Percentiles rank a stretch among this genome's conserved stretches.
Conservation (phyloP, 1,140 invertebrate species). For the Drosophila repleta region DNA sequence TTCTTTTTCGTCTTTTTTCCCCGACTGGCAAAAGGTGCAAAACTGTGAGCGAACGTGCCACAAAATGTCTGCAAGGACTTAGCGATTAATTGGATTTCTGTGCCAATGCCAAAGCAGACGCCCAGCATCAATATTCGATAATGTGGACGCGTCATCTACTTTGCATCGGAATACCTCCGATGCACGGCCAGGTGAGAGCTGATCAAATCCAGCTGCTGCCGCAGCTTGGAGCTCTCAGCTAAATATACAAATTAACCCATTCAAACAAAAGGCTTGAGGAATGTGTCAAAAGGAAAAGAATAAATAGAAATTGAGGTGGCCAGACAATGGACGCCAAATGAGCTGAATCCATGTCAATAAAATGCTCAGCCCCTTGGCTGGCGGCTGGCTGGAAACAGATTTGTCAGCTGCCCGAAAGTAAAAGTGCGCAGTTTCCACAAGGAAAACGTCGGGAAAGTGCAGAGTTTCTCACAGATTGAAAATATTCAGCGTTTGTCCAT, state of each 20-base stretch:
- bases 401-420: conserved; percentile 54
- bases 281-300: conserved; percentile 54
- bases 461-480: conserved; percentile 66
- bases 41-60: conserved; percentile 63
- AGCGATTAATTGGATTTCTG: conserved; percentile 75
- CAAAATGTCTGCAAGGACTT: conserved; percentile 63
- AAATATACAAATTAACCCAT: conserved; percentile 81
- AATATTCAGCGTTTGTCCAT: conserved; percentile 31
- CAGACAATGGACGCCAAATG: conserved; percentile 66
- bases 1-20: conserved; percentile 29
- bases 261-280: conserved; percentile 66
- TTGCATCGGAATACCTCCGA: conserved; percentile 12
- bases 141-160: conserved; percentile 18
- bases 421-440: conserved; percentile 49
- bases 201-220: conserved; percentile 30
- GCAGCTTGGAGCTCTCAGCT: conserved; percentile 24
- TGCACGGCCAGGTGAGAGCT: conserved; percentile 7
- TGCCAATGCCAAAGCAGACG: conserved; percentile 35
- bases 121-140: conserved; percentile 63
- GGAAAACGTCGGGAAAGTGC: conserved; percentile 34
- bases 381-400: conserved; percentile 34
- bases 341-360: conserved; percentile 57
- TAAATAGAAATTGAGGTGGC: conserved; percentile 7
- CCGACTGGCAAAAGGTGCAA: conserved; percentile 64
- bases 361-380: conserved; percentile 30